Conservation (phyloP, 2,113 vertebrate species). For the Actenoides lindsayi region DNA sequence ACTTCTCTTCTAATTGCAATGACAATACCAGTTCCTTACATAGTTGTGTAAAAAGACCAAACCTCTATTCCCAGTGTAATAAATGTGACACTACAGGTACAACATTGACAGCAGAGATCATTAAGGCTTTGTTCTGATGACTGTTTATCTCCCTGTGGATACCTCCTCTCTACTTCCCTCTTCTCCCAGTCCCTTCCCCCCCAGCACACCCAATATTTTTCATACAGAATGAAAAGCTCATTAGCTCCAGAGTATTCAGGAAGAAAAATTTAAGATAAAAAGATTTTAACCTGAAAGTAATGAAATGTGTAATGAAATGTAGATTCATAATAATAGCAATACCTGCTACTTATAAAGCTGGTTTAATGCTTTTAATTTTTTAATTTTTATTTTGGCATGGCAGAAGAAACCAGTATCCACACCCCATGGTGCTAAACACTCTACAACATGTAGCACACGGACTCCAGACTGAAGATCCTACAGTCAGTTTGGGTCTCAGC, state of each 20-base stretch:
- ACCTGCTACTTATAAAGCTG: conserved; percentile 12
- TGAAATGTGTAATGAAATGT: not conserved
- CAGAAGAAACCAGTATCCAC: not conserved
- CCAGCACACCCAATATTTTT: not conserved
- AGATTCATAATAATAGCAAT: conserved; percentile 2
- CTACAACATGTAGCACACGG: not conserved
- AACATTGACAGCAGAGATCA: conserved; percentile 40
- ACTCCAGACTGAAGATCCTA: not conserved
- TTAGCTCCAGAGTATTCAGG: not conserved
- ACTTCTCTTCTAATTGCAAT: not conserved
- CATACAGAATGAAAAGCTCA: not conserved
- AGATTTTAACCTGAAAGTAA: not conserved
- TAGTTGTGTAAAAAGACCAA: not conserved
- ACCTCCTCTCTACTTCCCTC: not conserved
- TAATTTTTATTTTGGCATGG: not conserved
- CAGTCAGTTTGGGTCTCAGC: not conserved
- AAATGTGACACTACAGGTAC: conserved; percentile 36
- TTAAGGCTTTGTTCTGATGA: conserved; percentile 39
- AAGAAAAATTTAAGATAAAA: not conserved
- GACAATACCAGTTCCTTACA: conserved; percentile 13
- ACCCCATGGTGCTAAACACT: not conserved
- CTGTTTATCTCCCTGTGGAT: conserved; percentile 27
- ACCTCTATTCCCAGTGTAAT: conserved; percentile 6
- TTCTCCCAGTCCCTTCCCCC: not conserved
- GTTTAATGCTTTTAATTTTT: not conserved